These are phyloP conservation scores for Lepus oiostolus DNA, from an alignment of 2,797 vertebrate genomes.

Conservation along the genomic window DNA sequence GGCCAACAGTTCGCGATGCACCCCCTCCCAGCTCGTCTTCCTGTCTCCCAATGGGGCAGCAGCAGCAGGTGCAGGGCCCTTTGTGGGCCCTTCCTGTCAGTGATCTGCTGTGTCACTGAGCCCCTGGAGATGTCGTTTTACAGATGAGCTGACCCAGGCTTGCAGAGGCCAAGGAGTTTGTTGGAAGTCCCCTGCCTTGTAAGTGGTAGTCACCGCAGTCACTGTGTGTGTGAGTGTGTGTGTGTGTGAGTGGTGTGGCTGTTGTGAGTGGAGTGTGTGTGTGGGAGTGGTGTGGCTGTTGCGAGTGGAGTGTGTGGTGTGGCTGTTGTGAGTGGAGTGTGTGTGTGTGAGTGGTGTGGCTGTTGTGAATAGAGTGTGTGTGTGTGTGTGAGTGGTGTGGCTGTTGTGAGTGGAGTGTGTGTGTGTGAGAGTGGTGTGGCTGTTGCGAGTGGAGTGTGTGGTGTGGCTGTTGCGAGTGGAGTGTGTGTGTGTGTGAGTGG, in stretches of 20 bases:
- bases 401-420: background rate
- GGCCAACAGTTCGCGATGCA: background rate
- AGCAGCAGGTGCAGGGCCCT: background rate
- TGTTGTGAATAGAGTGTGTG: background rate
- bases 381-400: background rate
- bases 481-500: no score
- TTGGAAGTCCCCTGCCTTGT: background rate
- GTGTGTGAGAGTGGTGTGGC: background rate
- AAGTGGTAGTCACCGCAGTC: no score
- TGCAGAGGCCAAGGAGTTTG: background rate
- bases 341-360: background rate
- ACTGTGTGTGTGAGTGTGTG: no score
- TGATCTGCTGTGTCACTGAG: background rate
- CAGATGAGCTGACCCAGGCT: background rate
- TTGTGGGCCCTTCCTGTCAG: background rate
- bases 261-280: no score
- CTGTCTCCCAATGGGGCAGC: background rate
- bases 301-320: background rate
- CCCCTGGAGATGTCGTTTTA: background rate
- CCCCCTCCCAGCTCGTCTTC: background rate
- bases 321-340: background rate
- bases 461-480: background rate
- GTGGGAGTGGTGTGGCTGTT: no score
- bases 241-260: no score
- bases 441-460: background rate